These are phyloP conservation scores for Chaetodon trifasciatus DNA, from an alignment of 2,797 vertebrate species.

Conservation along the genomic window DNA sequence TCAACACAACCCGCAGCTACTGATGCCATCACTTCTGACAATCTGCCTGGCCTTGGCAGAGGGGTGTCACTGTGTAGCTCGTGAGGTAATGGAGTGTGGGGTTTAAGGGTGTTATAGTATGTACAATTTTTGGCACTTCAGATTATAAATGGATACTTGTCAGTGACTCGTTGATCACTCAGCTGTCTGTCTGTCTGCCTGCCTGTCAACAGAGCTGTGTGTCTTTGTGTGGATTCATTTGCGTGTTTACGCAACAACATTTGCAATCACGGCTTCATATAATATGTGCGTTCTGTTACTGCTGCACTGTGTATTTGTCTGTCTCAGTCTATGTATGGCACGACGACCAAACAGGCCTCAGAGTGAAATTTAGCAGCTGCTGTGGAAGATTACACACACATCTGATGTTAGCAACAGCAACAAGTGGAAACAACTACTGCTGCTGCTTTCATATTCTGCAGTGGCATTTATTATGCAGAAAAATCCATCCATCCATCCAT, in stretches of 20 bases:
- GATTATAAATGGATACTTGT: conserved; percentile 16
- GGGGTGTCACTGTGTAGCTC: conserved; percentile 11
- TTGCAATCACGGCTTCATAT: background rate
- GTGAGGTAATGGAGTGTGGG: conserved; percentile 33
- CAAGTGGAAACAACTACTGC: conserved; percentile 24
- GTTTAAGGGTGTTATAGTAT: conserved; percentile 2
- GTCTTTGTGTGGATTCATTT: background rate
- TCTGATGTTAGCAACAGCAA: conserved; percentile 28
- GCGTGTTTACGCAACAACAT: background rate
- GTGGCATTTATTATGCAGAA: conserved; percentile 17
- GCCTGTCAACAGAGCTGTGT: background rate
- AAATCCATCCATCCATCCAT: too few species aligned
- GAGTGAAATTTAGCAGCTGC: conserved; percentile 45
- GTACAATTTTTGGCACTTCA: conserved; percentile 18
- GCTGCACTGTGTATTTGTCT: background rate
- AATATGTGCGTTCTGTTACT: background rate
- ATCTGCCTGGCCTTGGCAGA: conserved; percentile 23
- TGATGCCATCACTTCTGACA: conserved; percentile 43
- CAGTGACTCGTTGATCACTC: background rate
- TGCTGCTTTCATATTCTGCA: conserved; percentile 26
- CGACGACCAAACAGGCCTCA: conserved; percentile 15
- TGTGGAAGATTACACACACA: conserved; percentile 30
- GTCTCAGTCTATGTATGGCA: background rate
- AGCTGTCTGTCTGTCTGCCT: background rate
- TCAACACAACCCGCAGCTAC: conserved; percentile 12